Conservation (phyloP, 2,113 vertebrate genomes). For the Gymnorhina tibicen region DNA sequence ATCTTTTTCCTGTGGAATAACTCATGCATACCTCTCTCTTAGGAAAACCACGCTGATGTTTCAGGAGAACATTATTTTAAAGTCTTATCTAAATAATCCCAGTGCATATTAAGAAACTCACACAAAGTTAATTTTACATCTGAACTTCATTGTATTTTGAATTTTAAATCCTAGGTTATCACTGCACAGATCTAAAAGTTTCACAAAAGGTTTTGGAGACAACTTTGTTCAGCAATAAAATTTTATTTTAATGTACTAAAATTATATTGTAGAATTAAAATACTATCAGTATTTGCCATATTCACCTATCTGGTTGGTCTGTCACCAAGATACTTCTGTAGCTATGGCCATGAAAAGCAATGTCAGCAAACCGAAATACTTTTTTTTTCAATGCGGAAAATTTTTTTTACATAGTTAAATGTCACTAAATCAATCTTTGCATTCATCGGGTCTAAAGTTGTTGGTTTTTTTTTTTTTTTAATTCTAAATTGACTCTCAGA, state of each 20-base stretch:
- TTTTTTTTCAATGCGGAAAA: not conserved
- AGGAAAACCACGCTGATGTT: not conserved
- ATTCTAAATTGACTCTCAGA: slow-evolving; percentile 44
- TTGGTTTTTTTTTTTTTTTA: not conserved
- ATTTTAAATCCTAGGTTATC: not conserved
- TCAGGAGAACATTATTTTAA: not conserved
- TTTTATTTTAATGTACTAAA: not conserved
- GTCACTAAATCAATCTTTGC: slow-evolving; percentile 37
- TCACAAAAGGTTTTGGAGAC: not conserved
- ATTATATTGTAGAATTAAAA: not conserved
- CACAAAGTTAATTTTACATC: not conserved
- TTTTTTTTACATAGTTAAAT: not conserved
- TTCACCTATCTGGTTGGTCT: not conserved
- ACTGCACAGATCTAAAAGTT: not conserved
- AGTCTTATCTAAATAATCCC: not conserved
- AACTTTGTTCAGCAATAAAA: not conserved
- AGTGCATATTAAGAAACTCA: not conserved
- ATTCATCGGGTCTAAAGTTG: slow-evolving; percentile 71
- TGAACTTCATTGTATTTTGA: not conserved
- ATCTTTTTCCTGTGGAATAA: not conserved
- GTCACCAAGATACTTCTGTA: not conserved
- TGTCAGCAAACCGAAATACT: slow-evolving; percentile 78
- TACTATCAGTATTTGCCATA: slow-evolving; percentile 18
- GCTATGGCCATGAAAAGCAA: slow-evolving; percentile 48
- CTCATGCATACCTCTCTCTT: not conserved